Percentiles rank a stretch among this genome's conserved stretches.
phyloP scores from a whole-genome alignment of 2,888 invertebrate species.

The Microdon myrmicae region DNA sequence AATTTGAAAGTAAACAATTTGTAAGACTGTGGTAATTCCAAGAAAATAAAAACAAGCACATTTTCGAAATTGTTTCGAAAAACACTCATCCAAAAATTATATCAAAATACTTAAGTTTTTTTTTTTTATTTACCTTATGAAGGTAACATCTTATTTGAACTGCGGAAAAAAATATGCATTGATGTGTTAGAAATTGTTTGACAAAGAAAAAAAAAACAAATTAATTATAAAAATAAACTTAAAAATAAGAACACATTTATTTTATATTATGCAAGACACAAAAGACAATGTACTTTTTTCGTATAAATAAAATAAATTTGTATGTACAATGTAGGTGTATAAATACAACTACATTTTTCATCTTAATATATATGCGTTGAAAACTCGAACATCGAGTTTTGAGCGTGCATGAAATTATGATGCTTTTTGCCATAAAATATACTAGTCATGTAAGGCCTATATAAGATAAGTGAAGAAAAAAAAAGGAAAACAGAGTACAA shows the following conservation, averaged over 20 bases:
- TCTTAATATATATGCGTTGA: no score
- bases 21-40: constrained; percentile 39
- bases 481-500: constrained; percentile 43
- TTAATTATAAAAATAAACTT: constrained; percentile 1
- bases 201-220: constrained; percentile 9
- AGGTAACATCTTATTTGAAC: constrained; percentile 23
- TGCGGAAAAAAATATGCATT: constrained; percentile 20
- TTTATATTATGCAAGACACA: no score
- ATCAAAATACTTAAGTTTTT: constrained; percentile 34
- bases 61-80: constrained; percentile 23
- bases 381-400: no score
- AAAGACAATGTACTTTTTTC: no score
- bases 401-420: no score
- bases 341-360: no score
- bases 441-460: no score
- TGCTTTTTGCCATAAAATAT: no score
- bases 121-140: constrained; percentile 39
- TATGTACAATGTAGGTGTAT: no score
- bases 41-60: constrained; percentile 23
- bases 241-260: no score
- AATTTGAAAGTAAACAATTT: no score
- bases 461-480: constrained; percentile 19
- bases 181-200: constrained; percentile 44
- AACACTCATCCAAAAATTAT: constrained; percentile 16
- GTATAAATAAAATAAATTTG: no score